Conservation (phyloP, 1,140 invertebrate species). For the Drosophila elegans region DNA sequence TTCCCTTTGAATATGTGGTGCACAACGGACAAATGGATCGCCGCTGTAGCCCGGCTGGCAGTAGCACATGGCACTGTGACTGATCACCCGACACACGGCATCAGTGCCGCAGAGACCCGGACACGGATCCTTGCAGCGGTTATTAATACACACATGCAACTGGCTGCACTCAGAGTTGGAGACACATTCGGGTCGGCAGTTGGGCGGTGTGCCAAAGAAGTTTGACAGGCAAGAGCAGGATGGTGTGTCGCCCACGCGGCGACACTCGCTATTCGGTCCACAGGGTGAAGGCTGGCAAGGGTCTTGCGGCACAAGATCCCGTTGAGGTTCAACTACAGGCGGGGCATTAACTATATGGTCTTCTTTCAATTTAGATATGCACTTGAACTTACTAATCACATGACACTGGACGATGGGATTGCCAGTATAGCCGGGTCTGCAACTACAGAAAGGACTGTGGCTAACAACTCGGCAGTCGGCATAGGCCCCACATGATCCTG, state of each 20-base stretch:
- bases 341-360: not conserved
- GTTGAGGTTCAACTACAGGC: conserved; percentile 68
- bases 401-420: conserved; percentile 87
- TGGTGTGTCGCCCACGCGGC: conserved; percentile 86
- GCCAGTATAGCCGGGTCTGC: conserved; percentile 86
- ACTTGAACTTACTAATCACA: conserved; percentile 87
- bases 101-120: conserved; percentile 90
- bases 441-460: conserved; percentile 89
- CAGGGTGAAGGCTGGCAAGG: conserved; percentile 92
- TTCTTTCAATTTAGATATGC: not conserved
- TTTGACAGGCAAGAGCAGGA: conserved; percentile 87
- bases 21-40: conserved; percentile 88
- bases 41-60: conserved; percentile 89
- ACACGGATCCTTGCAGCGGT: conserved; percentile 90
- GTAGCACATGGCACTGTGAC: conserved; percentile 90
- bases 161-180: conserved; percentile 88
- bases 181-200: conserved; percentile 89
- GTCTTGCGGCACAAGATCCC: conserved; percentile 82
- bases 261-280: conserved; percentile 90
- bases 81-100: conserved; percentile 90
- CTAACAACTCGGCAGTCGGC: conserved; percentile 87
- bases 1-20: conserved; percentile 78
- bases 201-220: conserved; percentile 88
- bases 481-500: conserved; percentile 89
- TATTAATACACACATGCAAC: conserved; percentile 87